Base-by-base conservation (phyloP, 2,113 vertebrate genomes). In the Ammodramus savannarum region DNA sequence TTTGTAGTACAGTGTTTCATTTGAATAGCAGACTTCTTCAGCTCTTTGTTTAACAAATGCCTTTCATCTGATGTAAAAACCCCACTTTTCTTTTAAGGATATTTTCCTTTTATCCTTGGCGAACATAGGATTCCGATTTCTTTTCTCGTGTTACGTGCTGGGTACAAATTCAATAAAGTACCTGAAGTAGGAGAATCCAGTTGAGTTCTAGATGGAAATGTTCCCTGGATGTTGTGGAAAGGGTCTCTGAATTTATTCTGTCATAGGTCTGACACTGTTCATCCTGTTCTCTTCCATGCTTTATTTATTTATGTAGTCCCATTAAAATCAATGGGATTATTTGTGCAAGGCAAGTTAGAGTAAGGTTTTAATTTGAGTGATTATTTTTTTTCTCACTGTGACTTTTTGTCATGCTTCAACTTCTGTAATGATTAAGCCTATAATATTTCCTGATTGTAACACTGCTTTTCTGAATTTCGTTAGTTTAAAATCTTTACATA, bases 1-100 rank as follows among this genome's bases (percentile, higher is more conserved):
- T 93, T 52, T 84, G 93, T 84, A 79, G 63, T 71, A 65, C 87
- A 62, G 76, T 26, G 77, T 86, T 88, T 95, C 82, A 87, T 96
- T 96, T 86, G 93, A 87, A 91, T 80, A 68, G 91, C 91, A 43
- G 96, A 57, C 51, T 82, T 92, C 73, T 94, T 72, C 43, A 39
- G 59, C 90, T 79, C 51, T 55, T 89, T 67, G 80, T 93, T 80
- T 90, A 96, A 96, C 49, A 77, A 93, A 87, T 66, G 74, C 65
- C 59, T 95, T 89, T 81, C 57, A 78, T 87, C 67, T 46, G 59
- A 44, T 85, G 66, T 49, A 31, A 62, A 85, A 87, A 44, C 2
- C 16, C 27, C 43, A 41, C 52, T 91, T 90, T 65, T 84, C n/a
- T 76, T 93, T 84, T 63, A 75, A 62, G 62, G 21, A 8, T 71